These are phyloP conservation scores for Adela reaumurella DNA, from an alignment of 2,888 invertebrate genomes.

Conservation along the genomic window DNA sequence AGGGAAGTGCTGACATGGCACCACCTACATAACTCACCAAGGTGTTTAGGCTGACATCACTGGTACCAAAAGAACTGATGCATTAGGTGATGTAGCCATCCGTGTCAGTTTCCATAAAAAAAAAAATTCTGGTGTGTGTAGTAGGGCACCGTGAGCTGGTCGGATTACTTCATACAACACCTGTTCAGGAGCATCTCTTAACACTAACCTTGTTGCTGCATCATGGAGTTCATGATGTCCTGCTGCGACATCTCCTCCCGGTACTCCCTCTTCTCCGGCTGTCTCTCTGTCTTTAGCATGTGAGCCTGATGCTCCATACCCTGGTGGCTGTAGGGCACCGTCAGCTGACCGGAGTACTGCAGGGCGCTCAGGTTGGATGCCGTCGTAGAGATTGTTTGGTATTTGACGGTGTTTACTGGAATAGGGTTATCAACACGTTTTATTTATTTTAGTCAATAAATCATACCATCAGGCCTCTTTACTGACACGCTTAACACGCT, in stretches of 20 bases:
- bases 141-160: no score
- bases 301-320: conserved; percentile 28
- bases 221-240: conserved; percentile 51
- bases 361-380: conserved; percentile 30
- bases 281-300: conserved; percentile 30
- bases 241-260: conserved; percentile 53
- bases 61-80: no score
- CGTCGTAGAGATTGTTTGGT: conserved; percentile 46
- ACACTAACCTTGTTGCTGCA: conserved; percentile 43
- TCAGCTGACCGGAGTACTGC: conserved; percentile 16
- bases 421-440: no score
- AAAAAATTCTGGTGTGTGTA: no score
- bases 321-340: conserved; percentile 34
- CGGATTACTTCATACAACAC: no score
- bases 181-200: no score
- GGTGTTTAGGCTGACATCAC: no score
- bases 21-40: no score
- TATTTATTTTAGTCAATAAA: background rate
- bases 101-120: no score
- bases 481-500: conserved; percentile 2
- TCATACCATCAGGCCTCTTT: no score
- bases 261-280: conserved; percentile 39
- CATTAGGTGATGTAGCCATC: no score
- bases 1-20: no score
- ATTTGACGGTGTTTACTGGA: conserved; percentile 46